These are phyloP conservation scores for Chauna torquata DNA, from an alignment of 2,113 vertebrate species.

Conservation along the genomic window DNA sequence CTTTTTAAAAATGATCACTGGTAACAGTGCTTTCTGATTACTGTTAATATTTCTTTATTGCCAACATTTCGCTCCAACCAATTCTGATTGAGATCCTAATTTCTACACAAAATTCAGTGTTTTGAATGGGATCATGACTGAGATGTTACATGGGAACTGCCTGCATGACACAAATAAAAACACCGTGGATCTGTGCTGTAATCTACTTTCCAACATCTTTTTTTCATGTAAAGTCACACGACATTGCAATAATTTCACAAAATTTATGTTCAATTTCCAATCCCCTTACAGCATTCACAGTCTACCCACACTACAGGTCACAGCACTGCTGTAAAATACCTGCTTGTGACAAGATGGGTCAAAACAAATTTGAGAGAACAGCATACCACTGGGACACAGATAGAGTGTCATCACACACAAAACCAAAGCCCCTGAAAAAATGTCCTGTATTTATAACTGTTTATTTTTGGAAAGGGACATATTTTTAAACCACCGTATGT, in stretches of 20 bases:
- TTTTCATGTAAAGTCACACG: neutral
- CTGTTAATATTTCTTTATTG: neutral
- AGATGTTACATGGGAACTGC: neutral
- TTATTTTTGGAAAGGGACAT: neutral
- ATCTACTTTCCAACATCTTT: neutral
- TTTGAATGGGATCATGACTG: neutral
- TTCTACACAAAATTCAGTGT: neutral
- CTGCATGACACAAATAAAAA: neutral
- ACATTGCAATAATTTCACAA: neutral
- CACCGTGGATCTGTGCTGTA: rapidly evolving
- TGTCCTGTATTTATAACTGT: neutral
- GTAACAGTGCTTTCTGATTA: neutral
- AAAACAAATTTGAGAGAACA: neutral
- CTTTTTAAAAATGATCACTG: neutral
- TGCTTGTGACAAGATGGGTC: neutral
- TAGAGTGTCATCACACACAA: neutral
- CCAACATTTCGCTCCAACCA: neutral
- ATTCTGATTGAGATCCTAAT: neutral
- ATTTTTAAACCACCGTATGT: neutral
- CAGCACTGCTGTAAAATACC: neutral
- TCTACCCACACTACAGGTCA: neutral
- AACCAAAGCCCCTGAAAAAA: neutral
- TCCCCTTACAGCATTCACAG: neutral
- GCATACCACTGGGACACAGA: neutral
- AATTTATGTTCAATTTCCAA: neutral